These are phyloP conservation scores for Rattus rattus DNA, from an alignment of 2,113 vertebrate genomes.

Conservation along the genomic window DNA sequence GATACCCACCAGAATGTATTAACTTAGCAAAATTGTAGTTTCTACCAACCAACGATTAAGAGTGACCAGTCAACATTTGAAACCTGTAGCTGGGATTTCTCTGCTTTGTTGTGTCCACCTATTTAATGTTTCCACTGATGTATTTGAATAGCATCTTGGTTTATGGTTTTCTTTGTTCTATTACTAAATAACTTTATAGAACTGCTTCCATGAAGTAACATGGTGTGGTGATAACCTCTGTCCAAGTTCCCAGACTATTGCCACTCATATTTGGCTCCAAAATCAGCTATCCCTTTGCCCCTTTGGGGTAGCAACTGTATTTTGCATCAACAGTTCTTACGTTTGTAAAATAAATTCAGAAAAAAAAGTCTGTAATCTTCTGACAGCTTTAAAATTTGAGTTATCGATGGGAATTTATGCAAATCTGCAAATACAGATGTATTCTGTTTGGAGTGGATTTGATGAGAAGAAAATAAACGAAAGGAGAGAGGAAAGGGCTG, in stretches of 20 bases:
- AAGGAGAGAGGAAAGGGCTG: neutral
- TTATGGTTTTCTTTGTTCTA: neutral
- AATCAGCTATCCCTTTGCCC: neutral
- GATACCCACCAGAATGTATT: neutral
- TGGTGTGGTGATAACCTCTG: neutral
- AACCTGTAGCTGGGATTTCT: neutral
- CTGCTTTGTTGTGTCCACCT: neutral
- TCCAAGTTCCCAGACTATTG: no score
- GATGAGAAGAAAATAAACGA: neutral
- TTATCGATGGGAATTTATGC: neutral
- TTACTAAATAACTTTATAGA: neutral
- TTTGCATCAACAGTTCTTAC: neutral
- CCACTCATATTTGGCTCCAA: neutral
- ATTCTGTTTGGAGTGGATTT: neutral
- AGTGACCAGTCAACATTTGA: neutral
- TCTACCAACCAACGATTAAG: neutral
- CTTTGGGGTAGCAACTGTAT: neutral
- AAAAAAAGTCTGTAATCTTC: neutral
- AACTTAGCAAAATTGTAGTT: neutral
- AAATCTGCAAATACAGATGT: neutral
- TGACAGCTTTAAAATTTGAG: neutral
- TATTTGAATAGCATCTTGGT: neutral
- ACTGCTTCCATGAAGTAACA: neutral
- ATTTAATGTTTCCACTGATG: neutral
- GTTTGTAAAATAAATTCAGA: conserved; percentile 21